phyloP scores from a whole-genome alignment of 2,888 invertebrate genomes.

The Tachina lurida region DNA sequence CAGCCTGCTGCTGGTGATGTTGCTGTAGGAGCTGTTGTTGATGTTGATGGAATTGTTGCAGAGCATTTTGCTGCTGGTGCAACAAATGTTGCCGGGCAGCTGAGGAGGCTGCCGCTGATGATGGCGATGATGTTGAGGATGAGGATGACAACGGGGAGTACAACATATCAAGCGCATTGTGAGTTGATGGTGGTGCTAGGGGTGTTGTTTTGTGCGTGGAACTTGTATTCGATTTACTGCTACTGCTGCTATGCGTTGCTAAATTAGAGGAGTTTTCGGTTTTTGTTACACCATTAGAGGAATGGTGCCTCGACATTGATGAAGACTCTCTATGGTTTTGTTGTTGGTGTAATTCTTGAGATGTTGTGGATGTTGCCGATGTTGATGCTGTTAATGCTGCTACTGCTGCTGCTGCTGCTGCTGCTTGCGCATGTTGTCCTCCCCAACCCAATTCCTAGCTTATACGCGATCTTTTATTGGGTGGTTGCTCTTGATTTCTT shows the following conservation, averaged over 20 bases:
- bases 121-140: conserved; percentile 67
- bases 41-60: conserved; percentile 73
- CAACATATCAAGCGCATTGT: conserved; percentile 81
- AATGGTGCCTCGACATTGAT: conserved; percentile 34
- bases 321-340: conserved; percentile 64
- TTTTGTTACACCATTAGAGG: conserved; percentile 39
- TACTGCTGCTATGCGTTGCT: conserved; percentile 58
- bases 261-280: conserved; percentile 45
- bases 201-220: conserved; percentile 71
- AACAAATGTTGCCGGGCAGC: conserved; percentile 63
- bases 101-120: conserved; percentile 71
- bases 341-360: conserved; percentile 67
- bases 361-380: conserved; percentile 71
- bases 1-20: conserved; percentile 71
- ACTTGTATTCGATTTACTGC: conserved; percentile 21
- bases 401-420: conserved; percentile 74
- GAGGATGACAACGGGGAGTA: conserved; percentile 78
- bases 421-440: conserved; percentile 80
- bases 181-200: conserved; percentile 74
- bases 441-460: conserved; percentile 84
- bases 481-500: conserved; percentile 82
- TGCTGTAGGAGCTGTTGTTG: conserved; percentile 72
- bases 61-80: conserved; percentile 68
- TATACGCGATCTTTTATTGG: conserved; percentile 81
- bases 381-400: conserved; percentile 73